These are phyloP conservation scores for Carcharodon carcharias DNA, from an alignment of 2,797 vertebrate species.

Conservation along the genomic window DNA sequence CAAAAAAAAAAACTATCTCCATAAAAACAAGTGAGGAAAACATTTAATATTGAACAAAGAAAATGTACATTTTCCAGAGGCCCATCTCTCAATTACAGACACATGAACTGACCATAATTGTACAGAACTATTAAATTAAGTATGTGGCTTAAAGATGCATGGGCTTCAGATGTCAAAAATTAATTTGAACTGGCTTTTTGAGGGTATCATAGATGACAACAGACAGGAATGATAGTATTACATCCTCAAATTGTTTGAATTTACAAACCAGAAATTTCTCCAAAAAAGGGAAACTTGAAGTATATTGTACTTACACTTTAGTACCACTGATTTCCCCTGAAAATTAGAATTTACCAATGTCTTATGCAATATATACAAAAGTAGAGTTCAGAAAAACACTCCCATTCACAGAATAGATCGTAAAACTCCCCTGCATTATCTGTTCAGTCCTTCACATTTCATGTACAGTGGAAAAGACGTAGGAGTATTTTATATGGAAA, in stretches of 20 bases:
- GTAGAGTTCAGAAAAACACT: not conserved
- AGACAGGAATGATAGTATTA: not conserved
- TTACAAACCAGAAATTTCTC: not conserved
- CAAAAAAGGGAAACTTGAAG: not conserved
- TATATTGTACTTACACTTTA: no score
- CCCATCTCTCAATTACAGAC: not conserved
- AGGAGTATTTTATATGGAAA: not conserved
- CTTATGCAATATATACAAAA: not conserved
- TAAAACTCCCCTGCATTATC: not conserved
- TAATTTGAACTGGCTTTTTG: not conserved
- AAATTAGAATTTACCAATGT: not conserved
- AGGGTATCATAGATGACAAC: no score
- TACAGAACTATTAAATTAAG: not conserved
- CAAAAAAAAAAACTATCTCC: not conserved
- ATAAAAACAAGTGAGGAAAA: not conserved
- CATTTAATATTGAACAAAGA: not conserved
- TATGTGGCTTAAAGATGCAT: not conserved
- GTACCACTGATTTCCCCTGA: not conserved
- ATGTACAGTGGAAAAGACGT: not conserved
- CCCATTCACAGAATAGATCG: not conserved
- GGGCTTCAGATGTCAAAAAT: not conserved
- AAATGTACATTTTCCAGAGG: not conserved
- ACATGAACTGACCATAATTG: not conserved
- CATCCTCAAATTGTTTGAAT: not conserved
- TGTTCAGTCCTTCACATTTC: not conserved